Conservation (phyloP, 2,797 vertebrate species). For the Synanceia verrucosa region DNA sequence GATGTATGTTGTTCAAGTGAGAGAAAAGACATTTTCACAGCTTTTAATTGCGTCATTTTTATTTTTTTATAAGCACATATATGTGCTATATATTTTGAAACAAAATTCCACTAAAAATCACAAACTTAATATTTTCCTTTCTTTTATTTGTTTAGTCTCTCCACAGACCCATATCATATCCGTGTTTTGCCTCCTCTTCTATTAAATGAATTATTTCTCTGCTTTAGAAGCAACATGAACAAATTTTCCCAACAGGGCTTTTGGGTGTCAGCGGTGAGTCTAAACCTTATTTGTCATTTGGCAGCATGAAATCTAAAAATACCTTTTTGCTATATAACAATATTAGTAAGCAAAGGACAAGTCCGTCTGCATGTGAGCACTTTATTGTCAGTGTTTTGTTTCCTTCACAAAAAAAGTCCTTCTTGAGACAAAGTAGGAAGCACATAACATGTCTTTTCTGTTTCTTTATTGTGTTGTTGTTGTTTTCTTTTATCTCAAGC, state of each 20-base stretch:
- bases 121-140: not conserved
- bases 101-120: not conserved
- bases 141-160: not conserved
- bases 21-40: slow-evolving; percentile 26
- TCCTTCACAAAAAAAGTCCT: slow-evolving; percentile 48
- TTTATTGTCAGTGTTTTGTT: slow-evolving; percentile 68
- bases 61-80: slow-evolving; percentile 9
- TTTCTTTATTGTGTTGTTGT: slow-evolving; percentile 36
- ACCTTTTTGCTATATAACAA: slow-evolving; percentile 56
- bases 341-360: slow-evolving; percentile 54
- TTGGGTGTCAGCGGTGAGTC: slow-evolving; percentile 40
- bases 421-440: slow-evolving; percentile 57
- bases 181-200: not conserved
- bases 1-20: slow-evolving; percentile 30
- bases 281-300: slow-evolving; percentile 47
- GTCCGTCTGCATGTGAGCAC: slow-evolving; percentile 78
- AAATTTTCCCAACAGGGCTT: slow-evolving; percentile 45
- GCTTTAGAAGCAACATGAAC: slow-evolving; percentile 38
- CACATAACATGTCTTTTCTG: slow-evolving; percentile 50
- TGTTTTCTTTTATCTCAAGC: slow-evolving; percentile 54
- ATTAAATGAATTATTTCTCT: slow-evolving; percentile 26
- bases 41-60: slow-evolving; percentile 17
- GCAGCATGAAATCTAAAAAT: slow-evolving; percentile 52
- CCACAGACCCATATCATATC: slow-evolving; percentile 19
- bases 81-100: not conserved